Evolutionary conservation across 2,888 invertebrate species (phyloP), one percentile per base, ranked within the genome.

Genomic region (Amphimallon solstitiale): DNA sequence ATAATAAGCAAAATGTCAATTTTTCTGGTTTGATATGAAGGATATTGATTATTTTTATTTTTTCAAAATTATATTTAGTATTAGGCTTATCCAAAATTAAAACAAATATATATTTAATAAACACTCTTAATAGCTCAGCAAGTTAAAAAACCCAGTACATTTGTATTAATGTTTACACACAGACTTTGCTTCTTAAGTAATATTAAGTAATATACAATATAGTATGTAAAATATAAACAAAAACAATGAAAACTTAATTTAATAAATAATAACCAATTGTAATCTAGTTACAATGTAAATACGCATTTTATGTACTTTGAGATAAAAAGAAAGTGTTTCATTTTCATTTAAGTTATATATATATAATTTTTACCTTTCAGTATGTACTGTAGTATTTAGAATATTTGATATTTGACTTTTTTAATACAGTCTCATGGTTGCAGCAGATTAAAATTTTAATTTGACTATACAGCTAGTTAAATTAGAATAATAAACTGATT

Each of bases 281-380:
- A 59, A 59, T 56, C 56, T 59, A 59, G 56, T 59, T 59, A 59
- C 56, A 59, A 59, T 59, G 56, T 59, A 59, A 59, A 59, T 59
- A 59, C 43, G 56, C 56, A 59, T 59, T 59, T 59, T 59, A 59
- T 59, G 56, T 59, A 59, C 56, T 56, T 64, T 64, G 43, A 64
- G 17, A 35, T 45, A 45, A 45, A 63, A 54, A 19, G 46, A 64
- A 56, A 23, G 17, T 21, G 34, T 46, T 45, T 37, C 40, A 23
- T 14, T 52, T 52, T 40, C 40, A 54, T 45, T 45, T 64, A 64
- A 64, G 56, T 64, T 51, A 61, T 38, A 15, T 54, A 52, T 46
- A 46, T 68, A 68, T 52, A 67, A 66, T 68, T 68, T 68, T 59
- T 68, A 70, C 68, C 70, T 65, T 70, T 68, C 70, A 70, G 70